phyloP scores from a whole-genome alignment of 2,113 vertebrate species.

The Platichthys flesus region DNA sequence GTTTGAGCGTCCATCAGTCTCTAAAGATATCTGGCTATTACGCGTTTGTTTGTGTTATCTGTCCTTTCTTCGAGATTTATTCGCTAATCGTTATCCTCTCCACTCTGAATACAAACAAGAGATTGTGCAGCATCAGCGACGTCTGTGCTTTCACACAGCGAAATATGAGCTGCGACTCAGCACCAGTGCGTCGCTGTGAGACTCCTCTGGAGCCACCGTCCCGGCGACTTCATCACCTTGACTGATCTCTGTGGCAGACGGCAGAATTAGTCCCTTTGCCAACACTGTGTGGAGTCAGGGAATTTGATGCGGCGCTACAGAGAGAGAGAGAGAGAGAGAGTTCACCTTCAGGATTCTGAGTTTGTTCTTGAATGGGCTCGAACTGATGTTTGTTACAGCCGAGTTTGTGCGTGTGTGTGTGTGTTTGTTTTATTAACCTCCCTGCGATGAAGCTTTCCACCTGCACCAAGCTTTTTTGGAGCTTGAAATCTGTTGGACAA shows the following conservation, averaged over 20 bases:
- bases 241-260: neutral
- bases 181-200: neutral
- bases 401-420: no score
- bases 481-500: no score
- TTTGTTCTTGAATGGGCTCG: no score
- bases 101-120: neutral
- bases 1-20: neutral
- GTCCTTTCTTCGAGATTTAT: neutral
- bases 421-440: no score
- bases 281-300: neutral
- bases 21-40: neutral
- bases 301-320: constrained; percentile 7
- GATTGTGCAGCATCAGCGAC: neutral
- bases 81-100: no score
- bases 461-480: no score
- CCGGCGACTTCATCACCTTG: neutral
- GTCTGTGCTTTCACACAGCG: neutral
- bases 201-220: neutral
- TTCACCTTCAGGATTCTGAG: neutral
- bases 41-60: no score
- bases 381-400: no score
- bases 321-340: no score
- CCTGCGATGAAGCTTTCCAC: no score
- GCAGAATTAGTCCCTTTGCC: no score
- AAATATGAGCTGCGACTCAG: neutral